These are phyloP conservation scores for Bostrychus sinensis DNA, from an alignment of 2,113 vertebrate species.

Conservation along the genomic window DNA sequence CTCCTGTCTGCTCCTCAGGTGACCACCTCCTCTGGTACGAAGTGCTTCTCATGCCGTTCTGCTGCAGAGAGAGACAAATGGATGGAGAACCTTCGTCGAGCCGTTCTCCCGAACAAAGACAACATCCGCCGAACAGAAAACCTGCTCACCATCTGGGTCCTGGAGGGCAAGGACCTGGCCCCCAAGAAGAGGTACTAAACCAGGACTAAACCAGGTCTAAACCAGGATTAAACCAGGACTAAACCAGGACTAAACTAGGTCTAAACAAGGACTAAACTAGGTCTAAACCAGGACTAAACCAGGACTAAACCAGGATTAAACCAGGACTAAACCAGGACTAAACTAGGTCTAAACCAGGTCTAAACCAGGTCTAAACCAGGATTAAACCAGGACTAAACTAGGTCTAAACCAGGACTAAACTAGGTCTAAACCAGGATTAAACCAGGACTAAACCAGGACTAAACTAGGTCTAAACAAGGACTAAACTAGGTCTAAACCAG, in stretches of 20 bases:
- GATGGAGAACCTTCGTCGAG: constrained; percentile 98
- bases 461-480: too few species aligned
- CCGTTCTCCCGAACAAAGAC: constrained; percentile 98
- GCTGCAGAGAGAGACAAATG: constrained; percentile 97
- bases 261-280: background rate
- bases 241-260: background rate
- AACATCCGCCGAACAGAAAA: constrained; percentile 95
- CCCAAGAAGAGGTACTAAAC: constrained; percentile 90
- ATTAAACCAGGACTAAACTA: too few species aligned
- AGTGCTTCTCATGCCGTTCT: constrained; percentile 97
- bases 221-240: background rate
- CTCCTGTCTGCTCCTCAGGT: too few species aligned
- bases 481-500: too few species aligned
- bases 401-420: too few species aligned
- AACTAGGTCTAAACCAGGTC: background rate
- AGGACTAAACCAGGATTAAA: background rate
- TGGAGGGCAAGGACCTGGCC: constrained; percentile 95
- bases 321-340: background rate
- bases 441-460: too few species aligned
- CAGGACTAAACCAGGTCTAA: background rate
- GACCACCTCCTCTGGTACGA: constrained; percentile 95
- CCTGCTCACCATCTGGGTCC: constrained; percentile 93
- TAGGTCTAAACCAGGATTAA: too few species aligned
- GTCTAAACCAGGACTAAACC: background rate
- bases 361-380: too few species aligned